phyloP scores from a whole-genome alignment of 2,113 vertebrate genomes.

The Saguinus imperator region DNA sequence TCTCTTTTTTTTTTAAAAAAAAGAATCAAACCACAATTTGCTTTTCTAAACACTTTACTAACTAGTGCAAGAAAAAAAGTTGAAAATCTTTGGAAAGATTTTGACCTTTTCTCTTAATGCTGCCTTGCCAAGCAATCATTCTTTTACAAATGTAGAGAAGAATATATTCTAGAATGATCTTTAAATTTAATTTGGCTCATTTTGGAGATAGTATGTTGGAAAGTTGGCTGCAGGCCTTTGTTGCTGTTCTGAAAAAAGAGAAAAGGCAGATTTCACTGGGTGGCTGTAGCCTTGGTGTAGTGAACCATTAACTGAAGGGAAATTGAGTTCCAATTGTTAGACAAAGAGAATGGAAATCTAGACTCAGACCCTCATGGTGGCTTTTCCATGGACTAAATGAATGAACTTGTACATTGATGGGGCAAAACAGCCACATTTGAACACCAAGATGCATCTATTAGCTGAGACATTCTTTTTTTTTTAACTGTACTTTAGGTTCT shows the following conservation, averaged over 20 bases:
- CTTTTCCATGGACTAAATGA: conserved; percentile 16
- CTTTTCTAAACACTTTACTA: conserved; percentile 36
- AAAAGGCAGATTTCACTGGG: neutral
- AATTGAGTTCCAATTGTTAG: neutral
- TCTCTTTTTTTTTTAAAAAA: neutral
- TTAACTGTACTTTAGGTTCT: too few relatives aligned
- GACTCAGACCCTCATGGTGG: neutral
- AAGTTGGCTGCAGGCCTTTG: conserved; percentile 1
- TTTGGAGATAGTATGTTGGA: conserved; percentile 5
- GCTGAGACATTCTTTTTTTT: neutral
- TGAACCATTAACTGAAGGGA: neutral
- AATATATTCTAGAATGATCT: conserved; percentile 21
- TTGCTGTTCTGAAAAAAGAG: conserved; percentile 1
- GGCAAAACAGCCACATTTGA: neutral
- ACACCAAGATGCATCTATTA: neutral
- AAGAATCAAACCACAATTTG: neutral
- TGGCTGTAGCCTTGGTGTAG: neutral
- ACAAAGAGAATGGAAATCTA: neutral
- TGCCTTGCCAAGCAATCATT: neutral
- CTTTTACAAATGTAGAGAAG: conserved; percentile 13
- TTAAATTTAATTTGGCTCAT: conserved; percentile 45
- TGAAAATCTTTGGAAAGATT: conserved; percentile 23
- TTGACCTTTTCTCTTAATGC: conserved; percentile 50
- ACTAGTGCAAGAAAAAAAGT: neutral
- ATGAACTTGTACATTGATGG: neutral